Evolutionary conservation across 2,888 invertebrate genomes (phyloP).

Genomic region (Anthophora plumipes): DNA sequence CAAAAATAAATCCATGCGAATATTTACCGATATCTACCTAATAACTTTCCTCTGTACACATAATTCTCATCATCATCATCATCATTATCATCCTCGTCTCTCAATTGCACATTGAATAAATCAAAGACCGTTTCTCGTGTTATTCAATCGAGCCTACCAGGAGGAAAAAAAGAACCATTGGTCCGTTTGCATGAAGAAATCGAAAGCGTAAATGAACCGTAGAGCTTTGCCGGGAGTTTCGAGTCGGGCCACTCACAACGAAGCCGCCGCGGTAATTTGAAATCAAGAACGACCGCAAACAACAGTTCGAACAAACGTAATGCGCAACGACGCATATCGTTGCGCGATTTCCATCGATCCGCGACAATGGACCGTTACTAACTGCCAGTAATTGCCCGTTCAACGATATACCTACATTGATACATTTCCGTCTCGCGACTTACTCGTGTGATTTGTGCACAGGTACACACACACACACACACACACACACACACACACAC

Average conservation of each 20-base stretch:
- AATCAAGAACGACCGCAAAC: constrained; percentile 24
- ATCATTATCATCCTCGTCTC: too few species aligned
- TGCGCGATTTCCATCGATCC: constrained; percentile 64
- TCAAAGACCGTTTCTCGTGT: too few species aligned
- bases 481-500: too few species aligned
- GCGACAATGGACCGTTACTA: constrained; percentile 69
- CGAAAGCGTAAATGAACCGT: not conserved
- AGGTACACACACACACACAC: constrained; percentile 14
- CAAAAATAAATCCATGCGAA: too few species aligned
- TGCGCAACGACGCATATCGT: constrained; percentile 40
- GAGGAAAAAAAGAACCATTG: too few species aligned
- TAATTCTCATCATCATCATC: too few species aligned
- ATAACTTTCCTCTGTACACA: too few species aligned
- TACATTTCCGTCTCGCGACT: constrained; percentile 64
- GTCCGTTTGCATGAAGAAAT: not conserved
- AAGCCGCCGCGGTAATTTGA: constrained; percentile 20
- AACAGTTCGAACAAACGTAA: constrained; percentile 23
- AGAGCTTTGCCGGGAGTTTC: not conserved
- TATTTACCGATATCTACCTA: too few species aligned
- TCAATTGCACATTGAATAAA: too few species aligned
- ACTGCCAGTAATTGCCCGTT: constrained; percentile 67
- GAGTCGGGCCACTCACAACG: constrained; percentile 5
- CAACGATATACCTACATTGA: constrained; percentile 64
- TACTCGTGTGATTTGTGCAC: constrained; percentile 38
- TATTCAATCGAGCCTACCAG: too few species aligned